These are phyloP conservation scores for Alca torda DNA, from an alignment of 2,797 vertebrate species.

Conservation along the genomic window DNA sequence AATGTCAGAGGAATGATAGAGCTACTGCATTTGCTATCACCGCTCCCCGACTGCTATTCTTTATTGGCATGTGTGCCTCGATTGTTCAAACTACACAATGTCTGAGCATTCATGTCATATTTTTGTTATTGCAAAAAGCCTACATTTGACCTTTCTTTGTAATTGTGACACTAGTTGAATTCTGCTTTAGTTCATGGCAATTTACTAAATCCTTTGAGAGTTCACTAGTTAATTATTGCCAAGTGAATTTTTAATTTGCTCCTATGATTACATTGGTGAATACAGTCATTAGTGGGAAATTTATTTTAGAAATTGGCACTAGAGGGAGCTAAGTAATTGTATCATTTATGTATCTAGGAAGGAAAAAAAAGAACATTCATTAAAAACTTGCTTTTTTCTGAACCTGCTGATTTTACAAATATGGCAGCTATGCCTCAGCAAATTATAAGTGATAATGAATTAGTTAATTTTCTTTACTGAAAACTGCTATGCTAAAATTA, in stretches of 20 bases:
- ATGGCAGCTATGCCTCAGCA: constrained; percentile 85
- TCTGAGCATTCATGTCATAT: neutral
- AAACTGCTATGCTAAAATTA: constrained; percentile 83
- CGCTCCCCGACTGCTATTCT: constrained; percentile 26
- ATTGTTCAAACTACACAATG: neutral
- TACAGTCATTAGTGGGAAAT: constrained; percentile 62
- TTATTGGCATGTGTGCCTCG: constrained; percentile 3
- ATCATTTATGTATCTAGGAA: constrained; percentile 76
- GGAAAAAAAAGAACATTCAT: constrained; percentile 75
- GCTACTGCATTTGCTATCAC: neutral
- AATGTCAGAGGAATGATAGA: neutral
- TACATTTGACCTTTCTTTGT: constrained; percentile 62
- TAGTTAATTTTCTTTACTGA: constrained; percentile 85
- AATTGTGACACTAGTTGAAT: constrained; percentile 45
- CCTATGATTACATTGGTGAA: constrained; percentile 68
- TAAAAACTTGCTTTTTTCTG: constrained; percentile 79
- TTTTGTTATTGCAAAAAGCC: constrained; percentile 20
- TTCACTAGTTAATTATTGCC: constrained; percentile 77
- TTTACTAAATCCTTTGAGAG: constrained; percentile 62
- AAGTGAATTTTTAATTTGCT: constrained; percentile 80
- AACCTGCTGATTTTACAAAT: constrained; percentile 87
- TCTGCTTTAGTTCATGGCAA: constrained; percentile 58
- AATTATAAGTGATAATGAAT: constrained; percentile 86
- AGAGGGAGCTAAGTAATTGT: constrained; percentile 96
- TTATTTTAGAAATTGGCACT: constrained; percentile 82